These are phyloP conservation scores for Zaprionus kolodkinae DNA, from an alignment of 1,140 invertebrate genomes.

Conservation along the genomic window DNA sequence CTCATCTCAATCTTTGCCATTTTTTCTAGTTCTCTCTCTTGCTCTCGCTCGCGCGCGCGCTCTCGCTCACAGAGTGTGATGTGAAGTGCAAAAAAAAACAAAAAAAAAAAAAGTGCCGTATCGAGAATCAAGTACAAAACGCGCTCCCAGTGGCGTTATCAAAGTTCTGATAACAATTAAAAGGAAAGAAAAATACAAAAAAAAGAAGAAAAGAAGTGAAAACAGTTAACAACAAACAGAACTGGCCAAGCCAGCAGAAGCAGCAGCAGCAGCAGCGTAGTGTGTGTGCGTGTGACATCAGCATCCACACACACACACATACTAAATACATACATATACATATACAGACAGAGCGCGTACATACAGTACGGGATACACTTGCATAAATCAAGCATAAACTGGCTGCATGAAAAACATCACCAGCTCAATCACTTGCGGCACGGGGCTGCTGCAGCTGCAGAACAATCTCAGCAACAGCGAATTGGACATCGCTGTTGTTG, in stretches of 20 bases:
- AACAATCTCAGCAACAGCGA: conserved; percentile 78
- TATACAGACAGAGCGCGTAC: background rate
- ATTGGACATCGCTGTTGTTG: conserved; percentile 68
- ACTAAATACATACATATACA: background rate
- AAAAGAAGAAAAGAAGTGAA: conserved; percentile 29
- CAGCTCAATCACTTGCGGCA: conserved; percentile 81
- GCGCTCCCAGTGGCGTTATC: conserved; percentile 16
- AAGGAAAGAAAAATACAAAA: background rate
- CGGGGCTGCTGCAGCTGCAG: conserved; percentile 80
- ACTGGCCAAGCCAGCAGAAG: conserved; percentile 13
- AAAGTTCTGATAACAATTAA: conserved; percentile 28
- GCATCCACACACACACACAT: conserved; percentile 25
- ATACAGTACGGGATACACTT: background rate
- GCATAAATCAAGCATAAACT: conserved; percentile 49
- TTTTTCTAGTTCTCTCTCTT: conserved; percentile 31
- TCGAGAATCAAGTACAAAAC: conserved; percentile 36
- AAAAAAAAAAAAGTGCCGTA: conserved; percentile 26
- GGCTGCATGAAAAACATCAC: conserved; percentile 84
- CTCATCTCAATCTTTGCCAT: conserved; percentile 44
- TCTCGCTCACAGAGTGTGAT: conserved; percentile 13
- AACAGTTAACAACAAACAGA: conserved; percentile 37
- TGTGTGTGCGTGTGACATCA: conserved; percentile 52
- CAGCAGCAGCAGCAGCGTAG: conserved; percentile 3
- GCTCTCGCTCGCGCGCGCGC: background rate
- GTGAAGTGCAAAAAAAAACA: conserved; percentile 41